Conservation (phyloP, 1,140 invertebrate species). For the Ladona fulva region DNA sequence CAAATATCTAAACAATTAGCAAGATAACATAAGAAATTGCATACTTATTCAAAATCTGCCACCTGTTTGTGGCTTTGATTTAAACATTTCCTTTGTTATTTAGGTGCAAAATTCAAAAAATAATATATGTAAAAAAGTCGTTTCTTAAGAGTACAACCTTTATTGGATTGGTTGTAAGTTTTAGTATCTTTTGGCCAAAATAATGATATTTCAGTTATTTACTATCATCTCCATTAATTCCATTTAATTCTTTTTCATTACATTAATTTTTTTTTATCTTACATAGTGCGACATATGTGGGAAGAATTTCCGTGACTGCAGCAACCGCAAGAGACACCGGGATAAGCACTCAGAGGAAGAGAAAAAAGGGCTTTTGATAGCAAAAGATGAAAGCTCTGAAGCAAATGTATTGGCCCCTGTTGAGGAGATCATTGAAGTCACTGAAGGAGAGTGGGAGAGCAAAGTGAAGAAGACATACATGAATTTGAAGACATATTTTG, state of each 20-base stretch:
- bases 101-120: no score
- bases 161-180: no score
- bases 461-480: neutral
- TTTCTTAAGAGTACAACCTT: neutral
- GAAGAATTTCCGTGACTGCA: slow-evolving; percentile 2
- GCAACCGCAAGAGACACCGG: slow-evolving; percentile 14
- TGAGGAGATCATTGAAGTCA: neutral
- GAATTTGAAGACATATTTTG: neutral
- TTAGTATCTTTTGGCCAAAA: no score
- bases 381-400: neutral
- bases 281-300: slow-evolving; percentile 16
- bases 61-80: no score
- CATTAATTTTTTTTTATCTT: neutral
- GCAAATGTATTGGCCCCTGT: no score
- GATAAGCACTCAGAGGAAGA: neutral
- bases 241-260: neutral
- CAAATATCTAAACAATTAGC: no score
- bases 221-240: no score
- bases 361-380: neutral
- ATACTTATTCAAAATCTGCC: no score
- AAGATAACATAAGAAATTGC: no score
- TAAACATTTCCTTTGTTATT: no score
- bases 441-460: neutral
- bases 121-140: neutral
- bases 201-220: no score